Conservation (phyloP, 1,140 invertebrate genomes). For the Lithobius niger region DNA sequence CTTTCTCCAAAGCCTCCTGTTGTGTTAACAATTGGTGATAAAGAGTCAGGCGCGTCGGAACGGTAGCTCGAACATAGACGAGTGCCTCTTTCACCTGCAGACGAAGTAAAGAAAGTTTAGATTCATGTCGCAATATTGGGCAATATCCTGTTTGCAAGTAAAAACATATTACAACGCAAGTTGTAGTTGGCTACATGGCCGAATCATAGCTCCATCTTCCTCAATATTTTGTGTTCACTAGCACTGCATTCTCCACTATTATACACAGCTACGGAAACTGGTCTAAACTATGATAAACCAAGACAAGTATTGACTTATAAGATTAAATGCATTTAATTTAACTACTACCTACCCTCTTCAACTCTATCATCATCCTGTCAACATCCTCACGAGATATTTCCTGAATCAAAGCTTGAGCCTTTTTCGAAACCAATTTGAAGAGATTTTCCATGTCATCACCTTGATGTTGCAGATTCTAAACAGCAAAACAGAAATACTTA, state of each 20-base stretch:
- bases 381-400: conserved; percentile 81
- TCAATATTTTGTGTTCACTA: too few species aligned
- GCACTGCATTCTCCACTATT: too few species aligned
- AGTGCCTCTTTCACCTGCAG: conserved; percentile 48
- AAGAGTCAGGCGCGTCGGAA: conserved; percentile 61
- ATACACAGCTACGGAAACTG: too few species aligned
- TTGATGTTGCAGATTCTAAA: conserved; percentile 51
- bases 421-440: conserved; percentile 76
- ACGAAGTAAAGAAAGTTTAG: conserved; percentile 3
- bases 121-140: background rate
- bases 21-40: conserved; percentile 74
- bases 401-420: conserved; percentile 76
- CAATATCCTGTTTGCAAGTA: too few species aligned
- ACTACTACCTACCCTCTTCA: conserved; percentile 73
- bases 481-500: conserved; percentile 7
- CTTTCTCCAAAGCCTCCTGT: conserved; percentile 74
- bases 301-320: too few species aligned
- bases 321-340: too few species aligned
- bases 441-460: conserved; percentile 74
- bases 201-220: too few species aligned
- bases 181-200: too few species aligned
- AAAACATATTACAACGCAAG: too few species aligned
- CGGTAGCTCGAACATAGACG: conserved; percentile 60
- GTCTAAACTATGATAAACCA: too few species aligned
- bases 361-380: conserved; percentile 69